Evolutionary conservation across 30 jellyfish, hydroid and myxozoan species (phyloP), one percentile per base, ranked within the genome.

Genomic region (Haliclystus octoradiatus): DNA sequence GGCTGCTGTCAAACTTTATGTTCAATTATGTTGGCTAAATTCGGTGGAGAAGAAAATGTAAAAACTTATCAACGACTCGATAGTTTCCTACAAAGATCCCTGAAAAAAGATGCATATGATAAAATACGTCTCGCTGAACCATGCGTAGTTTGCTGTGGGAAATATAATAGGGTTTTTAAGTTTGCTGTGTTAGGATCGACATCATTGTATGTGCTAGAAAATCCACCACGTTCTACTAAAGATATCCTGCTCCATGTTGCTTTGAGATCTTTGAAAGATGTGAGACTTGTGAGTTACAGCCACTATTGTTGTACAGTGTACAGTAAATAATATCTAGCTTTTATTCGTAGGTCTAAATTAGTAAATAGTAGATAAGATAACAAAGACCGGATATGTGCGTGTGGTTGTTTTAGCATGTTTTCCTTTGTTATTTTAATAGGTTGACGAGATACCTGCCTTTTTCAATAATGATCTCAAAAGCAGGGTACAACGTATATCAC

Each of bases 141-240:
- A 40, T 40, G 57, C 57, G 57, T 40, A 40, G 57, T 40, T 40
- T 40, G 57, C 19, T 40, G 57, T 40, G 57, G 57, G 57, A 40
- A 40, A 40, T 40, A 40, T 19, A 40, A 40, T 40, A 9, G 57
- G 19, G 57, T 40, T 19, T 40, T 40, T 19, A 40, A 40, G 19
- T 40, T 40, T 40, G 57, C 19, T 9, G 57, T 40, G 9, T 9
- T 40, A 9, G 19, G 57, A 5, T 40, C 14, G 14, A 5, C 57
- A 9, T 5, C 57, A 5, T 40, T 40, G 57, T 40, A 40, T 19
- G 19, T 40, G 14, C 19, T 40, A 19, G 57, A 40, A 19, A 40
- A 40, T 40, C 57, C 57, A 19, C 57, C 57, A 40, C 57, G 57
- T 5, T 5, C 9, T 9, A 5, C 57, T 9, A 40, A 40, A 40